These are phyloP conservation scores for Myxocyprinus asiaticus DNA, from an alignment of 2,113 vertebrate species.

Conservation along the genomic window DNA sequence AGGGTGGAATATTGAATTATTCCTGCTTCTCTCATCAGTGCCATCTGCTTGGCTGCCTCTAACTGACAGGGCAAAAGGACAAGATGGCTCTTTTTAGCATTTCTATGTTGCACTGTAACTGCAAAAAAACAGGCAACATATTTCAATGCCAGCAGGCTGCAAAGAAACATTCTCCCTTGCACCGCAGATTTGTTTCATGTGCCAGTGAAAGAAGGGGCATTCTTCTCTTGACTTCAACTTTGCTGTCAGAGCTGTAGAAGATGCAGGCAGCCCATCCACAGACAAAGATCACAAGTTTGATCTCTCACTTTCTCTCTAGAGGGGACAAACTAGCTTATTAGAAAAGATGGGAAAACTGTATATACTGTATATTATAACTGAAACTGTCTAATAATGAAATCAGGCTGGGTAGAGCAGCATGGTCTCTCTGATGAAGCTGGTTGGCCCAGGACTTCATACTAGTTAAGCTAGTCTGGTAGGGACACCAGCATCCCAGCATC, in stretches of 20 bases:
- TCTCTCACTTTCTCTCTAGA: conserved; percentile 60
- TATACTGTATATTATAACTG: no score
- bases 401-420: no score
- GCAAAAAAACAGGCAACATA: conserved; percentile 36
- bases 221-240: conserved; percentile 64
- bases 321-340: conserved; percentile 70
- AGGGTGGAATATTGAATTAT: conserved; percentile 78
- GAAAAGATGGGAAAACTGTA: conserved; percentile 50
- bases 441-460: no score
- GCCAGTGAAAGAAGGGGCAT: conserved; percentile 63
- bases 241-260: conserved; percentile 67
- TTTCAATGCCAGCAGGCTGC: conserved; percentile 54
- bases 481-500: no score
- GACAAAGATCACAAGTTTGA: conserved; percentile 71
- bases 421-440: no score
- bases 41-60: conserved; percentile 73
- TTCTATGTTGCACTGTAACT: neutral
- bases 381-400: no score
- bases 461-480: no score
- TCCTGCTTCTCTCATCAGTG: conserved; percentile 73
- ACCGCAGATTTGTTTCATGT: conserved; percentile 68
- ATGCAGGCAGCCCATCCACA: conserved; percentile 65
- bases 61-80: conserved; percentile 69
- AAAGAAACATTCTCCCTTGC: conserved; percentile 68
- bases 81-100: conserved; percentile 62